Evolutionary conservation across 1,140 invertebrate genomes (phyloP).

Genomic region (Hycleus cichorii): DNA sequence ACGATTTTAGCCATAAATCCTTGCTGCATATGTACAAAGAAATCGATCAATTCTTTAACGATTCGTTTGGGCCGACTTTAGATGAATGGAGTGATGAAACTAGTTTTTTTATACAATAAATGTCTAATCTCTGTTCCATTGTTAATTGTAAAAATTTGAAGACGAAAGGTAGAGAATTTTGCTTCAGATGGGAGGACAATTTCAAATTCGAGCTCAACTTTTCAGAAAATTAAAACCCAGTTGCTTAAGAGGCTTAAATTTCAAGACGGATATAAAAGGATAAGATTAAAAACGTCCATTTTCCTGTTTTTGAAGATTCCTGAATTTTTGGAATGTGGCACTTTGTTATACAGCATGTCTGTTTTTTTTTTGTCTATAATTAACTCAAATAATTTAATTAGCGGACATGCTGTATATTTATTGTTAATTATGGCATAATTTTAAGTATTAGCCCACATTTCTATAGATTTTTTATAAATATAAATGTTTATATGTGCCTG

Average conservation of each 20-base stretch:
- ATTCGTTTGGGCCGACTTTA: constrained; percentile 66
- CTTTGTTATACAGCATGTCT: too few species aligned
- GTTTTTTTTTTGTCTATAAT: too few species aligned
- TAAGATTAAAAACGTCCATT: constrained; percentile 3
- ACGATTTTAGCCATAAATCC: constrained; percentile 57
- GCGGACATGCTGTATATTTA: too few species aligned
- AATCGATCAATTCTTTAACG: constrained; percentile 78
- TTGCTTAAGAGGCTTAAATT: constrained; percentile 4
- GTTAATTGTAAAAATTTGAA: not conserved
- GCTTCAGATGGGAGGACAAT: too few species aligned
- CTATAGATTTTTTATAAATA: constrained; percentile 5
- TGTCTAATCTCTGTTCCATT: not conserved
- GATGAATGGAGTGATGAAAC: constrained; percentile 57
- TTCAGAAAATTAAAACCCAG: constrained; percentile 2
- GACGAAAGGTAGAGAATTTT: not conserved
- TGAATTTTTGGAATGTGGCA: too few species aligned
- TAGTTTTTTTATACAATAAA: constrained; percentile 36
- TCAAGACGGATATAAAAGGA: not conserved
- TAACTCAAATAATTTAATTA: too few species aligned
- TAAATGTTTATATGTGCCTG: constrained; percentile 21
- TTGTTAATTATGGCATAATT: too few species aligned
- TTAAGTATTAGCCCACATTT: not conserved
- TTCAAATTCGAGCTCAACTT: not conserved
- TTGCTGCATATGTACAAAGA: constrained; percentile 68
- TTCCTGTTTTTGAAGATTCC: not conserved